phyloP scores from a whole-genome alignment of 2,113 vertebrate genomes.

The Hyaena hyaena region DNA sequence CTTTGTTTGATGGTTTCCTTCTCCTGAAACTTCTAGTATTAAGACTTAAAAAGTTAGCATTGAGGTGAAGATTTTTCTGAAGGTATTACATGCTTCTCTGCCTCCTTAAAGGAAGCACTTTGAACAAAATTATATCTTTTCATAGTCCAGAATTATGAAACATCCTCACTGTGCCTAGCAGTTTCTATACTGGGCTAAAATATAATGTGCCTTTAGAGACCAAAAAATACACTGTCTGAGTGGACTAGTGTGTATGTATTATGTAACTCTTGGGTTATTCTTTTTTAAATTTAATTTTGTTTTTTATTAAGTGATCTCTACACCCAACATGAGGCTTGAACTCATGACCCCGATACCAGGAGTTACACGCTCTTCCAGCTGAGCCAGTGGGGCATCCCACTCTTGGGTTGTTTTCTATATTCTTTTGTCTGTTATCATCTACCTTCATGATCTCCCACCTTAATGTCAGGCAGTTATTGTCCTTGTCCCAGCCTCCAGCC shows the following conservation, averaged over 20 bases:
- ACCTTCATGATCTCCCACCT: background rate
- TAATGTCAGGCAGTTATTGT: background rate
- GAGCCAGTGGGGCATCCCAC: background rate
- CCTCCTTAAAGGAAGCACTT: background rate
- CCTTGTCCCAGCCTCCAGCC: background rate
- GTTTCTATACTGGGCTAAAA: background rate
- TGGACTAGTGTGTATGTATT: background rate
- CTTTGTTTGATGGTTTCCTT: background rate
- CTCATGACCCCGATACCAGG: background rate
- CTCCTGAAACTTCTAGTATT: background rate
- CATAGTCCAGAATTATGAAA: background rate
- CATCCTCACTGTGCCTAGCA: background rate
- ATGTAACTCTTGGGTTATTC: background rate
- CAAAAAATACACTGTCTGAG: background rate
- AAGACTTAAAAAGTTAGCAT: constrained; percentile 3
- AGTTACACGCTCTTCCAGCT: background rate
- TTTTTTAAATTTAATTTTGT: background rate
- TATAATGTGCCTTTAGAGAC: background rate
- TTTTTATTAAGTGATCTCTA: background rate
- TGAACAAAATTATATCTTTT: constrained; percentile 15
- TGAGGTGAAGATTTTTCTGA: background rate
- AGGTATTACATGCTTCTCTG: background rate
- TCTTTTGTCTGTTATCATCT: background rate
- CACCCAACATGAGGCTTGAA: background rate
- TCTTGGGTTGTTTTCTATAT: background rate